phyloP scores from a whole-genome alignment of 2,888 invertebrate species.

The Campoletis raptor region DNA sequence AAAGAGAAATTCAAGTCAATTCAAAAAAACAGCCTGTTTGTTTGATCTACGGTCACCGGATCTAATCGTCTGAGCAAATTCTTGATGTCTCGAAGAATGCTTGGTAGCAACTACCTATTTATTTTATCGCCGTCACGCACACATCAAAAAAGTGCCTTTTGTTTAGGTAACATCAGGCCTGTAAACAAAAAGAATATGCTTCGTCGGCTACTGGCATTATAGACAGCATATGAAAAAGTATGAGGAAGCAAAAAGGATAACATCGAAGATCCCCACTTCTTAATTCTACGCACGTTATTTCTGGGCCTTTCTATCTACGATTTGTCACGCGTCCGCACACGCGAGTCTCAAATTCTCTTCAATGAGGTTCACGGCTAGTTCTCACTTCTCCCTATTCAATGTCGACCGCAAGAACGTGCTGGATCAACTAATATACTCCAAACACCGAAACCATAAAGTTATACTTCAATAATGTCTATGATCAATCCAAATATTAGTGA shows the following conservation, averaged over 20 bases:
- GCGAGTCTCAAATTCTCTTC: constrained; percentile 56
- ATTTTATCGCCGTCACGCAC: background rate
- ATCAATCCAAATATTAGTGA: background rate
- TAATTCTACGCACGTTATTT: constrained; percentile 62
- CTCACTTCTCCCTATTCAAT: constrained; percentile 59
- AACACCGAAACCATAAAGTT: constrained; percentile 26
- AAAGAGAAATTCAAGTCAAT: background rate
- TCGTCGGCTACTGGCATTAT: constrained; percentile 24
- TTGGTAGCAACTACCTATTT: background rate
- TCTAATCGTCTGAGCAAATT: constrained; percentile 40
- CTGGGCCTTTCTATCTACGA: constrained; percentile 59
- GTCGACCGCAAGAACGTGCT: constrained; percentile 53
- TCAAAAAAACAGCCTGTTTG: background rate
- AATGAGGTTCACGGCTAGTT: constrained; percentile 60
- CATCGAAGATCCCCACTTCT: constrained; percentile 47
- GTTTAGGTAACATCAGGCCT: constrained; percentile 68
- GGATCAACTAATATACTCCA: constrained; percentile 13
- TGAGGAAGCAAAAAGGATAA: constrained; percentile 26
- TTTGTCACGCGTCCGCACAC: constrained; percentile 67
- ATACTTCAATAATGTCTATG: background rate
- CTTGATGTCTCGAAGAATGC: constrained; percentile 14
- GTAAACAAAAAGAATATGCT: constrained; percentile 38
- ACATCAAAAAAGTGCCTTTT: constrained; percentile 71
- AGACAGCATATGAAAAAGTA: background rate
- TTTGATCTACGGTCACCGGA: constrained; percentile 27